Evolutionary conservation across 1,140 invertebrate genomes (phyloP).

Genomic region (Lanistes nyassanus): DNA sequence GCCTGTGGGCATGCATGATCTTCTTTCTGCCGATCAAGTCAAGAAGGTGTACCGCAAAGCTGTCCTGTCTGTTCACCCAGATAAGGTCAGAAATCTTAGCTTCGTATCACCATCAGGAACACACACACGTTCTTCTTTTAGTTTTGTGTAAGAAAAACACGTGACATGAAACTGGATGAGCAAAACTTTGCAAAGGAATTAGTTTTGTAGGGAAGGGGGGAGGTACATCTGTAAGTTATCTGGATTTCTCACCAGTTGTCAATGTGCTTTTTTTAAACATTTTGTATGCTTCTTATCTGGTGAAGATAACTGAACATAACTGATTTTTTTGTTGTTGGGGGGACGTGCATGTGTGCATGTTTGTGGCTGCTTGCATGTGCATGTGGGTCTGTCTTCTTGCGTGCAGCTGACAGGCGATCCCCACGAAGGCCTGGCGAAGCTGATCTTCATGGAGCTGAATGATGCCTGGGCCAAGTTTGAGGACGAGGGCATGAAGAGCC

Average conservation of each 20-base stretch:
- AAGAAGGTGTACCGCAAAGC: conserved; percentile 96
- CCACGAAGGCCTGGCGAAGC: conserved; percentile 82
- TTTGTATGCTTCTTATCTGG: neutral
- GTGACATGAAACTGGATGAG: no score
- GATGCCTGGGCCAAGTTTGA: conserved; percentile 99
- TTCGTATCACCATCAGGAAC: neutral
- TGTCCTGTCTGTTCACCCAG: conserved; percentile 96
- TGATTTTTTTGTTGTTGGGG: neutral
- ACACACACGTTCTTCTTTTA: no score
- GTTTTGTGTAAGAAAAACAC: no score
- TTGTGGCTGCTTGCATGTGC: neutral
- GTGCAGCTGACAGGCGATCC: conserved; percentile 65
- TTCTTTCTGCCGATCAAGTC: conserved; percentile 90
- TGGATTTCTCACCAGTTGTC: neutral
- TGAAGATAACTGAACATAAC: neutral
- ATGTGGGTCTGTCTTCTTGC: conserved; percentile 5
- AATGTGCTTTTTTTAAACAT: neutral
- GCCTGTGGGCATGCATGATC: conserved; percentile 91
- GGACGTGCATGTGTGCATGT: neutral
- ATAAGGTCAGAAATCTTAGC: conserved; percentile 80
- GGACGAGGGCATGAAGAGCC: conserved; percentile 71
- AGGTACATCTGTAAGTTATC: neutral
- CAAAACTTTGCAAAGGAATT: no score
- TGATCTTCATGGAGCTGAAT: conserved; percentile 99
- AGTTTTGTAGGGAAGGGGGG: neutral